These are phyloP conservation scores for Nudaria mundana DNA, from an alignment of 2,888 invertebrate genomes.

Conservation along the genomic window DNA sequence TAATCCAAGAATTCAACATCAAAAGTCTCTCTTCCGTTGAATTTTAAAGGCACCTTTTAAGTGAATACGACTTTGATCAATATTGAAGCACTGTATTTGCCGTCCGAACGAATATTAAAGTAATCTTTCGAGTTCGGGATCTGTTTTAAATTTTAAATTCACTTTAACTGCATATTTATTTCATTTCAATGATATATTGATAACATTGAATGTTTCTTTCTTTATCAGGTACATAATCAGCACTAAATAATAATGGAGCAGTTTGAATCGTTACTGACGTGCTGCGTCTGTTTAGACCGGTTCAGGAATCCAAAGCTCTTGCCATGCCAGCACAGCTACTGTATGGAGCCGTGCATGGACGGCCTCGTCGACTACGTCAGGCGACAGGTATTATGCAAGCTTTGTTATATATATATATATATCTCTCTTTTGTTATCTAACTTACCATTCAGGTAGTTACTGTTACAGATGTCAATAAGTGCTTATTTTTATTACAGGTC, in stretches of 20 bases:
- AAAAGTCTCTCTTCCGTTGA: conserved; percentile 14
- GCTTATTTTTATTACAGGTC: conserved; percentile 84
- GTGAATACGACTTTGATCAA: conserved; percentile 28
- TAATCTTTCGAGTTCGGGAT: conserved; percentile 16
- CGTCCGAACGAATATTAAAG: conserved; percentile 26
- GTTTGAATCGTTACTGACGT: conserved; percentile 98
- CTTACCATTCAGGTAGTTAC: not conserved
- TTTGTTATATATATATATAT: not conserved
- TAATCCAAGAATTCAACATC: conserved; percentile 18
- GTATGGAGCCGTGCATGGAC: conserved; percentile 99
- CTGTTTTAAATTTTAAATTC: conserved; percentile 13
- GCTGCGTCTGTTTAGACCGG: conserved; percentile 98
- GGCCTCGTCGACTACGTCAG: conserved; percentile 97
- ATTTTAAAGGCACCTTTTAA: conserved; percentile 25
- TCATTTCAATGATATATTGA: not conserved
- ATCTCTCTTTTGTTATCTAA: too few relatives aligned
- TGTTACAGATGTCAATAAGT: too few relatives aligned
- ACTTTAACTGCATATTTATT: not conserved
- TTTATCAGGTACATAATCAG: conserved; percentile 61
- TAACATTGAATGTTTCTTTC: conserved; percentile 12
- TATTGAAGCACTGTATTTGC: conserved; percentile 23
- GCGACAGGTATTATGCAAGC: conserved; percentile 85
- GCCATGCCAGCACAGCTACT: conserved; percentile 99
- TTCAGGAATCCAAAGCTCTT: conserved; percentile 98
- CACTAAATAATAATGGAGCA: conserved; percentile 87